Base-by-base conservation (phyloP, 2,888 invertebrate species). In the Margaritifera margaritifera region DNA sequence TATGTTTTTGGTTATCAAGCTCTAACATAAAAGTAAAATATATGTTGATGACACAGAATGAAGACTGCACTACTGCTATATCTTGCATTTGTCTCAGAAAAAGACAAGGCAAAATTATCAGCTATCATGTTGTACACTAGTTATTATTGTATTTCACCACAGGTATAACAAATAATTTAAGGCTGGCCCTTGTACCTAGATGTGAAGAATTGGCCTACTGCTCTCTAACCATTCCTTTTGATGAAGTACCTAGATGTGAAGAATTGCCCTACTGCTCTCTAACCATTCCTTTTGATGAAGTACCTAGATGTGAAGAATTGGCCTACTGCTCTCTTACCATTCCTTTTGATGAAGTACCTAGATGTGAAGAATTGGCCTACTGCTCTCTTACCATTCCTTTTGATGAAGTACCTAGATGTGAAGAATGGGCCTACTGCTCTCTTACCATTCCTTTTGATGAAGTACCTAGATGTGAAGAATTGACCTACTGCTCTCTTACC, bases 271-370 rank as follows among this genome's bases (percentile, higher is more conserved):
- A 1, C 0, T 59, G 11, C 6, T 19, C 19, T 22, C 75, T 68
- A 64, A 87, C 86, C 86, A 74, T 82, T 77, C 52, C 92, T 91
- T 0, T 92, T 91, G 5, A 92, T 89, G 15, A 92, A 90, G 78
- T 91, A 93, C 8, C 55, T 76, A 8, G 62, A 11, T 42, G 11
- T 42, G 42, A 42, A 31, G 31, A 31, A 31, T 6, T 31, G 42
- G 42, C 1, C 52, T 24, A 22, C 20, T n/a, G 24, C 18, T 4
- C 55, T 24, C 24, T 19, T 8, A 22, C 55, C 5, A 55, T 55
- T 19, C 15, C 19, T 55, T 55, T 55, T n/a, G 24, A 55, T 55
- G n/a, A 22, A 22, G 55, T 22, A 55, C 22, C 24, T 11, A 55
- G 8, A 18, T 31, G 42, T 25, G 24, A 54, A 42, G 1, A 50